A percentile compares a stretch with the other conserved stretches of the same genome.
phyloP scores from a whole-genome alignment of 2,888 invertebrate genomes.

The Eumerus sabulonum region DNA sequence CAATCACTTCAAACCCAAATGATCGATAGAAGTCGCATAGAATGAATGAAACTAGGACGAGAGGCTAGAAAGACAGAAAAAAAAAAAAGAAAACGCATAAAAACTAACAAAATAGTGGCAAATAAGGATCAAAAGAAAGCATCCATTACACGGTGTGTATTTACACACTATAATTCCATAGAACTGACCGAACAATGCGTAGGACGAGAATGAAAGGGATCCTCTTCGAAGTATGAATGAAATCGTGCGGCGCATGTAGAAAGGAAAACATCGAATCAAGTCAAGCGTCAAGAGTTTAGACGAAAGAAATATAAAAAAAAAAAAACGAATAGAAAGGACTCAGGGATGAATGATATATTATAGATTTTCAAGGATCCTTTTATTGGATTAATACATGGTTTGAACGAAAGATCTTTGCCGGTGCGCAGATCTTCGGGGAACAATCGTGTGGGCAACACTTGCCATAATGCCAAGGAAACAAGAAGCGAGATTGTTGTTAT shows the following conservation, averaged over 20 bases:
- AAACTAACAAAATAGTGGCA: slow-evolving; percentile 53
- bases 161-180: slow-evolving; percentile 66
- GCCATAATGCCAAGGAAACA: background rate
- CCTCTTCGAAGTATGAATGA: slow-evolving; percentile 36
- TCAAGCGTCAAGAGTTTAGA: slow-evolving; percentile 30
- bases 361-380: slow-evolving; percentile 51
- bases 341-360: slow-evolving; percentile 65
- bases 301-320: background rate
- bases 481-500: background rate
- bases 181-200: slow-evolving; percentile 52
- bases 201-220: slow-evolving; percentile 17
- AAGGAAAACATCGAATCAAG: slow-evolving; percentile 39
- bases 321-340: slow-evolving; percentile 26
- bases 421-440: slow-evolving; percentile 34
- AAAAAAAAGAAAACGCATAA: slow-evolving; percentile 29
- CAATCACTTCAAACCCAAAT: background rate
- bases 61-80: slow-evolving; percentile 34
- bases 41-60: background rate
- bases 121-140: slow-evolving; percentile 56
- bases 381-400: slow-evolving; percentile 43
- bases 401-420: slow-evolving; percentile 27
- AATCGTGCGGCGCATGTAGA: slow-evolving; percentile 58
- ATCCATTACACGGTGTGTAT: slow-evolving; percentile 46
- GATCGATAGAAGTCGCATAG: slow-evolving; percentile 45
- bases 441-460: slow-evolving; percentile 60